These are phyloP conservation scores for Euclidia mi DNA, from an alignment of 2,888 invertebrate genomes.

Conservation along the genomic window DNA sequence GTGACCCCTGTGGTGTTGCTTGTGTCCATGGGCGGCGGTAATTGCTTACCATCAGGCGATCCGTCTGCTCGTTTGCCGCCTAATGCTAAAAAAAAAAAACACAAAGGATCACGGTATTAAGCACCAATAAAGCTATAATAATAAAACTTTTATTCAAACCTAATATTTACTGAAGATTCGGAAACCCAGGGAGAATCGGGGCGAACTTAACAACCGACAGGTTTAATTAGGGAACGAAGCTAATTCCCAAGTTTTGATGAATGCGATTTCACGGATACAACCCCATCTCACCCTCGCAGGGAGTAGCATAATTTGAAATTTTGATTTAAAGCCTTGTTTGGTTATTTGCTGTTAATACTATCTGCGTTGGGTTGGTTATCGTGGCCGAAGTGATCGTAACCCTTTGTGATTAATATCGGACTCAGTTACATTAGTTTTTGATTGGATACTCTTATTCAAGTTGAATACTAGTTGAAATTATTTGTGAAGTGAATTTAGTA, in stretches of 20 bases:
- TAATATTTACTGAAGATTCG: slow-evolving; percentile 83
- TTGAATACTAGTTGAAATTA: neutral
- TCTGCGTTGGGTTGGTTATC: slow-evolving; percentile 44
- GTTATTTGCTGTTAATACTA: slow-evolving; percentile 76
- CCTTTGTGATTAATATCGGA: slow-evolving; percentile 44
- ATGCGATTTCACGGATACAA: slow-evolving; percentile 85
- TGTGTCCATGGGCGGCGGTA: too few relatives aligned
- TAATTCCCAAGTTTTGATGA: slow-evolving; percentile 89
- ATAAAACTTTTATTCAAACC: slow-evolving; percentile 82
- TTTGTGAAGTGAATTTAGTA: neutral
- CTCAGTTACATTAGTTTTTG: slow-evolving; percentile 37
- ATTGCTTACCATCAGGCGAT: too few relatives aligned
- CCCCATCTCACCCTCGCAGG: slow-evolving; percentile 60
- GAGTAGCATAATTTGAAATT: slow-evolving; percentile 81
- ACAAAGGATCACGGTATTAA: slow-evolving; percentile 63
- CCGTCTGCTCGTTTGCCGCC: too few relatives aligned
- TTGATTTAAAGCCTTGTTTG: slow-evolving; percentile 80
- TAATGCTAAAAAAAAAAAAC: too few relatives aligned
- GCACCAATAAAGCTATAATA: slow-evolving; percentile 76
- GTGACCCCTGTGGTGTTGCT: too few relatives aligned
- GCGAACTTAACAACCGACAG: slow-evolving; percentile 81
- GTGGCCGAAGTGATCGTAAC: slow-evolving; percentile 34
- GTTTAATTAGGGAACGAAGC: slow-evolving; percentile 86
- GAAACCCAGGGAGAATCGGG: slow-evolving; percentile 62
- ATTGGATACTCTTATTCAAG: slow-evolving; percentile 37